These are phyloP conservation scores for Herpetotheres cachinnans DNA, from an alignment of 2,113 vertebrate genomes.

Conservation along the genomic window DNA sequence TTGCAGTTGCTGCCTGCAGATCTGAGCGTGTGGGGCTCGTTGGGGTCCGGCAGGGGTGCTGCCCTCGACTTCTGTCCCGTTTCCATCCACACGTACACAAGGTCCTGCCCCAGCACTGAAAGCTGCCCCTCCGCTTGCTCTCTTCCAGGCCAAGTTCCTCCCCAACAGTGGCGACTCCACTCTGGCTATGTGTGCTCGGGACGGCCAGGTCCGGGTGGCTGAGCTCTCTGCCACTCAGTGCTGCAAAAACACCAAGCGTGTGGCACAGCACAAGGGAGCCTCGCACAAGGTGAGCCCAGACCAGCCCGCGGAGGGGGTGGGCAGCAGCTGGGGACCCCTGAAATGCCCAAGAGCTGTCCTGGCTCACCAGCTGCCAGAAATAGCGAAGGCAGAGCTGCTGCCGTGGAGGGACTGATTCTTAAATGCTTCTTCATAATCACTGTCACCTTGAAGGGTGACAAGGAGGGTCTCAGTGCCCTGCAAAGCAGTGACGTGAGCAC, in stretches of 20 bases:
- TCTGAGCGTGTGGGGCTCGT: accelerated
- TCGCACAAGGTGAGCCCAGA: slow-evolving; percentile 86
- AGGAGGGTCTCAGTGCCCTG: neutral
- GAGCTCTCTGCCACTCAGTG: slow-evolving; percentile 94
- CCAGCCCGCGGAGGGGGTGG: neutral
- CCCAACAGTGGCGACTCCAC: slow-evolving; percentile 96
- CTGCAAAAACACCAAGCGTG: slow-evolving; percentile 93
- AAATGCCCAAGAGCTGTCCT: accelerated
- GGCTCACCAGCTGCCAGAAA: neutral
- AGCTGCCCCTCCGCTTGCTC: neutral
- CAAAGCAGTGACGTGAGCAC: neutral
- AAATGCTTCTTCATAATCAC: no score
- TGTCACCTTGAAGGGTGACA: neutral
- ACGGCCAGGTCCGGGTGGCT: slow-evolving; percentile 92
- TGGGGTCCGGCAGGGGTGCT: neutral
- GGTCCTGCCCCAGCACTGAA: neutral
- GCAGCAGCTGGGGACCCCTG: accelerated
- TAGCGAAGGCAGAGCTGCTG: accelerated
- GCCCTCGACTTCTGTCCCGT: accelerated
- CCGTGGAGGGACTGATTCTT: accelerated
- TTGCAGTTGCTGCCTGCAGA: neutral
- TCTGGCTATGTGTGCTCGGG: slow-evolving; percentile 93
- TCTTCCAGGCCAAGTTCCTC: slow-evolving; percentile 90
- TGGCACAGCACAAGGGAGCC: slow-evolving; percentile 94
- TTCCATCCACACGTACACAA: accelerated